Percentiles rank a stretch among this genome's conserved stretches.
Conservation (phyloP, 2,797 vertebrate species). For the Liparis tanakae region DNA sequence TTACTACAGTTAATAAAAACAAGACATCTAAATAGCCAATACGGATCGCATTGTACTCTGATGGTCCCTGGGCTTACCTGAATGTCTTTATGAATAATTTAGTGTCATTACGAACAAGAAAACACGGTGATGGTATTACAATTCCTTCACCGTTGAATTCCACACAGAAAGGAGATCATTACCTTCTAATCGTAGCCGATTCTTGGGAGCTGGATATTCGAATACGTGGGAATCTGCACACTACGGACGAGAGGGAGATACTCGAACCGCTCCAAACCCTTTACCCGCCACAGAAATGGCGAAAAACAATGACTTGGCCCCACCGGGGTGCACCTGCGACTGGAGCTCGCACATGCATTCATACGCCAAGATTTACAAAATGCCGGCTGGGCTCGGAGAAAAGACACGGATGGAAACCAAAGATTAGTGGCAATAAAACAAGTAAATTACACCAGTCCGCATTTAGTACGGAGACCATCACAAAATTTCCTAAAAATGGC, state of each 20-base stretch:
- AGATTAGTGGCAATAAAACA: background rate
- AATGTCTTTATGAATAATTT: constrained; percentile 16
- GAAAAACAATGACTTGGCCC: constrained; percentile 15
- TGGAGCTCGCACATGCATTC: constrained; percentile 6
- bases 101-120: constrained; percentile 12
- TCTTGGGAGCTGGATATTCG: background rate
- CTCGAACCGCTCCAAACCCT: background rate
- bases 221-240: constrained; percentile 2
- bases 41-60: background rate
- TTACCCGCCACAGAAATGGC: constrained; percentile 14
- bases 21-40: constrained; percentile 11
- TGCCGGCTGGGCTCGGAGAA: constrained; percentile 5
- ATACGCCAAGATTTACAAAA: constrained; percentile 9
- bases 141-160: constrained; percentile 6
- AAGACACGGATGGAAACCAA: background rate
- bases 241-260: constrained; percentile 1
- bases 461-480: background rate
- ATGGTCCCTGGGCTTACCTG: constrained; percentile 2
- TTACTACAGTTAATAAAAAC: constrained; percentile 14
- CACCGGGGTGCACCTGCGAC: constrained; percentile 11
- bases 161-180: constrained; percentile 19
- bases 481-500: background rate
- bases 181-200: constrained; percentile 7
- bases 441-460: background rate
- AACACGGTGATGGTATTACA: constrained; percentile 2